Evolutionary conservation across 2,113 vertebrate species (phyloP).

Genomic region (Syrrhaptes paradoxus): DNA sequence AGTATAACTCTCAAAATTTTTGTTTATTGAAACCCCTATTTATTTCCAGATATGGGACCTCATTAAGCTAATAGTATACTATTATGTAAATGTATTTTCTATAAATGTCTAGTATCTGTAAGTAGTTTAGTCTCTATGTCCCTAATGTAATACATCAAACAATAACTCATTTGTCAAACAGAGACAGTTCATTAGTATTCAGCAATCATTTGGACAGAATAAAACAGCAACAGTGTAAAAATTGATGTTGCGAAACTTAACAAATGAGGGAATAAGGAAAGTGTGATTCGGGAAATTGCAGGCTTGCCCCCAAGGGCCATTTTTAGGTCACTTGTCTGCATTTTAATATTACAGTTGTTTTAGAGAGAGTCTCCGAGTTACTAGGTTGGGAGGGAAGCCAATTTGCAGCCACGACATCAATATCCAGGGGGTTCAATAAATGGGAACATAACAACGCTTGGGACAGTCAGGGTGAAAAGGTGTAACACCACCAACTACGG

Average conservation of each 20-base stretch:
- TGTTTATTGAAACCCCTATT: conserved; percentile 52
- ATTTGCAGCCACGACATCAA: conserved; percentile 69
- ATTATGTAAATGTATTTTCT: conserved; percentile 74
- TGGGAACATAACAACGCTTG: conserved; percentile 59
- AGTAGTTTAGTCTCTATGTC: conserved; percentile 73
- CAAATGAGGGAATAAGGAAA: conserved; percentile 77
- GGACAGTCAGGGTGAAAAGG: conserved; percentile 34
- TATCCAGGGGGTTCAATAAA: conserved; percentile 71
- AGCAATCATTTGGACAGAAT: conserved; percentile 71
- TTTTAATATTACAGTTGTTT: conserved; percentile 81
- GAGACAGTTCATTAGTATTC: conserved; percentile 78
- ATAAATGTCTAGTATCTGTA: conserved; percentile 72
- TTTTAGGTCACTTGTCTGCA: conserved; percentile 78
- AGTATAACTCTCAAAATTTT: neutral
- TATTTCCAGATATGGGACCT: conserved; percentile 62
- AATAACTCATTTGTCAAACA: conserved; percentile 81
- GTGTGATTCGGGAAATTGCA: conserved; percentile 73
- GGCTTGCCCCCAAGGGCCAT: conserved; percentile 69
- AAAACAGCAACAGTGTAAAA: conserved; percentile 78
- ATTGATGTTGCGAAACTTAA: conserved; percentile 78
- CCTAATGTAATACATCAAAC: conserved; percentile 79
- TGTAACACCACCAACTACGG: neutral
- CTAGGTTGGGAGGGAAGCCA: conserved; percentile 71
- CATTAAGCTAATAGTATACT: conserved; percentile 71
- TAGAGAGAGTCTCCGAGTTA: conserved; percentile 65